Evolutionary conservation across 2,113 vertebrate genomes (phyloP), one percentile per base, ranked within the genome.

Genomic region (Elachura formosa): DNA sequence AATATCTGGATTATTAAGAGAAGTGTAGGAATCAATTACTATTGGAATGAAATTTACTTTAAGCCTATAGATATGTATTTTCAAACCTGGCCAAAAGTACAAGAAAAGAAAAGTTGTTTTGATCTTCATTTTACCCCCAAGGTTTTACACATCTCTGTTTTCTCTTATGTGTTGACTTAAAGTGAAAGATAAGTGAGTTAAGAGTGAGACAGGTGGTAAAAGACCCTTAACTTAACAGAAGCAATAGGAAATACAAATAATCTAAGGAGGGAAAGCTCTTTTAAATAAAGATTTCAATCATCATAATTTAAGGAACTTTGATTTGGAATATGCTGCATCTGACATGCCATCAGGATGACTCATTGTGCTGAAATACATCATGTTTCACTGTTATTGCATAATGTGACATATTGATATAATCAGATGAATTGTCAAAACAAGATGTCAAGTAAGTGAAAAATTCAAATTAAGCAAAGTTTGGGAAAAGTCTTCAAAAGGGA

Each of bases 371-470:
- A 93, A 90, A 91, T 86, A 94, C 79, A 82, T 90, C 84, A 67
- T 90, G 73, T 89, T 97, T 94, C 87, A 4, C 95, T 93, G 94
- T 93, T 96, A 94, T 92, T 95, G 89, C 91, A 94, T 94, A 94
- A 96, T 85, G 91, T 96, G 96, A 93, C 92, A 93, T 95, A 96
- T 77, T 96, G 87, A 94, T 92, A 90, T 87, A 94, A 95, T 79
- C 90, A 94, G 79, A 92, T 72, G 82, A 92, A 93, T 90, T 96
- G 94, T 96, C 92, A 97, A 96, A 96, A 94, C 82, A 94, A 91
- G 55, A 80, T 94, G 96, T 97, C 93, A 97, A 92, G 83, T 82
- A 85, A 52, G 31, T 92, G 78, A 94, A 95, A 95, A 95, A 95
- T 78, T 94, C 89, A 92, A 90, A 94, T 56, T 77, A 89, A 95